A percentile compares a stretch with the other conserved stretches of the same genome.
Evolutionary conservation across 2,888 invertebrate genomes (phyloP).

Genomic region (Diabrotica balteata): DNA sequence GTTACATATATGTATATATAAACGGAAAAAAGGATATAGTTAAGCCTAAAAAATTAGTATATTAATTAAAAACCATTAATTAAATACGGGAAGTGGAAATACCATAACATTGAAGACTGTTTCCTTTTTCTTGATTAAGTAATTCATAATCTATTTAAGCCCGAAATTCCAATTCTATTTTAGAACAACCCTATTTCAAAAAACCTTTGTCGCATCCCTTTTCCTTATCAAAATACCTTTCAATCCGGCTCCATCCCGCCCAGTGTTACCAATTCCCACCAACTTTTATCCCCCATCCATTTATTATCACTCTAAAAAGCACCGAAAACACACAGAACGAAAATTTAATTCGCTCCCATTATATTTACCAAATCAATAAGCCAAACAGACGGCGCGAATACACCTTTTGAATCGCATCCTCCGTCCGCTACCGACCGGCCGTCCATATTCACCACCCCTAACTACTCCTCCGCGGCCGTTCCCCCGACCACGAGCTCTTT

Average conservation of each 20-base stretch:
- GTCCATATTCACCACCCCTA: slow-evolving; percentile 26
- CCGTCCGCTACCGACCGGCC: slow-evolving; percentile 18
- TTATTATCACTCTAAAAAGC: slow-evolving; percentile 36
- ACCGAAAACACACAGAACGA: slow-evolving; percentile 40
- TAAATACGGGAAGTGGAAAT: no score
- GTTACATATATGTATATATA: no score
- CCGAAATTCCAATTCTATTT: no score
- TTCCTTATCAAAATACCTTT: slow-evolving; percentile 33
- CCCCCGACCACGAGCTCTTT: slow-evolving; percentile 11
- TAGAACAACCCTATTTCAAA: slow-evolving; percentile 4
- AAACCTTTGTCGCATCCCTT: slow-evolving; percentile 17
- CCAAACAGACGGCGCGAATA: slow-evolving; percentile 38
- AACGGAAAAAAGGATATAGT: no score
- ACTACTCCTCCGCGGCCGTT: neutral
- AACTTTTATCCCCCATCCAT: slow-evolving; percentile 25
- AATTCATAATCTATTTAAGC: slow-evolving; percentile 1
- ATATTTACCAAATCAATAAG: slow-evolving; percentile 47
- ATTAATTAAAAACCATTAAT: no score
- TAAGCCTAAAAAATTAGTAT: no score
- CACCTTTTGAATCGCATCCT: slow-evolving; percentile 41
- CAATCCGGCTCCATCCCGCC: slow-evolving; percentile 23
- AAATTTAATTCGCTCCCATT: slow-evolving; percentile 48
- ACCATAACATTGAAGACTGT: no score
- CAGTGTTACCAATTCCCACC: slow-evolving; percentile 15
- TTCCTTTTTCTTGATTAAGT: neutral